These are phyloP conservation scores for Oscheius onirici DNA, from an alignment of 2,888 invertebrate species.

Conservation along the genomic window DNA sequence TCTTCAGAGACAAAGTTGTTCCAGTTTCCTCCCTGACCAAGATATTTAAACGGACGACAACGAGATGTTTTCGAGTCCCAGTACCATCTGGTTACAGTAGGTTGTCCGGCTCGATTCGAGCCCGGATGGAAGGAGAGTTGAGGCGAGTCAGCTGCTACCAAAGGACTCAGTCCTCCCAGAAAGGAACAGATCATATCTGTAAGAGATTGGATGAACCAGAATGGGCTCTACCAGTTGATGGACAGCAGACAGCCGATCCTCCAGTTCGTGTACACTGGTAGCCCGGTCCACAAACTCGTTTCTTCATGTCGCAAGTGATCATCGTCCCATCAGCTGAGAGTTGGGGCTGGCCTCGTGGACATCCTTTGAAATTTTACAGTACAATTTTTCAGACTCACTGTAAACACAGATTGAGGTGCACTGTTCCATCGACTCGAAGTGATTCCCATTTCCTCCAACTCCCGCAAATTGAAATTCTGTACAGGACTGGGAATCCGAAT, in stretches of 20 bases:
- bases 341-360: constrained; percentile 55
- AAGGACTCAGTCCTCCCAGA: not conserved
- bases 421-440: constrained; percentile 57
- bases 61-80: constrained; percentile 48
- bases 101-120: constrained; percentile 44
- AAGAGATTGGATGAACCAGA: not conserved
- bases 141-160: not conserved
- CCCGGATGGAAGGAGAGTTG: constrained; percentile 50
- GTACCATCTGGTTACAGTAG: constrained; percentile 45
- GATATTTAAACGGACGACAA: constrained; percentile 61
- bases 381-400: constrained; percentile 50
- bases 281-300: not conserved
- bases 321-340: constrained; percentile 24
- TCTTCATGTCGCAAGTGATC: constrained; percentile 21
- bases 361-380: constrained; percentile 35
- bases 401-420: constrained; percentile 61
- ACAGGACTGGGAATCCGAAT: constrained; percentile 53
- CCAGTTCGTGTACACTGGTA: constrained; percentile 16
- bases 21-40: constrained; percentile 67
- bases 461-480: constrained; percentile 58
- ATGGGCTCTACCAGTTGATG: constrained; percentile 18
- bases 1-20: constrained; percentile 62
- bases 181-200: constrained; percentile 14
- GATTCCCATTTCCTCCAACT: constrained; percentile 63
- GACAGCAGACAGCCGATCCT: constrained; percentile 23